Evolutionary conservation across 1,140 invertebrate species (phyloP), one percentile per base, ranked within the genome.

Genomic region (Saccostrea cuccullata): DNA sequence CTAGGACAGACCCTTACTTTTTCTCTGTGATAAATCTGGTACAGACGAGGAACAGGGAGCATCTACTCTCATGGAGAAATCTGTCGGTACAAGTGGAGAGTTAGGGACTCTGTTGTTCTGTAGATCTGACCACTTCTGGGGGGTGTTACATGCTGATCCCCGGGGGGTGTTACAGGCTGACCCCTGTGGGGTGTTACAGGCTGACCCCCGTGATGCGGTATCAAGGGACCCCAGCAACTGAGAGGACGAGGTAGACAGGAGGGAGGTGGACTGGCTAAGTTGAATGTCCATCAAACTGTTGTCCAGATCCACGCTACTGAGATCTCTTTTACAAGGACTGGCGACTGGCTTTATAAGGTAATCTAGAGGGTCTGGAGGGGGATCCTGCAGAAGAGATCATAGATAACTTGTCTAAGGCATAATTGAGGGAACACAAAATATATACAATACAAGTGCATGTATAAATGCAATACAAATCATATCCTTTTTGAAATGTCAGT

Each of bases 351-450:
- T 86, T 3, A 89, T 60, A 9, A 89, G 55, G 58, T 87, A 89
- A 26, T 89, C 89, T 67, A 89, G 36, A n/a, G 89, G 89, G 77
- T 89, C 89, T 23, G 89, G 89, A 5, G 83, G 64, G 15, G 89
- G 89, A 58, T 89, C 89, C 89, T 89, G 58, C 26, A n/a, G n/a
- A n/a, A n/a, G n/a, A n/a, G n/a, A 85, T n/a, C n/a, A n/a, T n/a
- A n/a, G n/a, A n/a, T n/a, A n/a, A n/a, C 23, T 12, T 47, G 47
- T 47, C 2, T 6, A 47, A 47, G 47, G 6, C 47, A 47, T 0
- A 47, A 47, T 47, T 47, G 47, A 47, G n/a, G n/a, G 47, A 47
- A 8, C 9, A 47, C 47, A 47, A 47, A 47, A 8, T 8, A 0
- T 8, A 47, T 47, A 47, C 9, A 47, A 8, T 8, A 47, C n/a